Conservation (phyloP, 2,888 invertebrate genomes). For the Melipona beecheii region DNA sequence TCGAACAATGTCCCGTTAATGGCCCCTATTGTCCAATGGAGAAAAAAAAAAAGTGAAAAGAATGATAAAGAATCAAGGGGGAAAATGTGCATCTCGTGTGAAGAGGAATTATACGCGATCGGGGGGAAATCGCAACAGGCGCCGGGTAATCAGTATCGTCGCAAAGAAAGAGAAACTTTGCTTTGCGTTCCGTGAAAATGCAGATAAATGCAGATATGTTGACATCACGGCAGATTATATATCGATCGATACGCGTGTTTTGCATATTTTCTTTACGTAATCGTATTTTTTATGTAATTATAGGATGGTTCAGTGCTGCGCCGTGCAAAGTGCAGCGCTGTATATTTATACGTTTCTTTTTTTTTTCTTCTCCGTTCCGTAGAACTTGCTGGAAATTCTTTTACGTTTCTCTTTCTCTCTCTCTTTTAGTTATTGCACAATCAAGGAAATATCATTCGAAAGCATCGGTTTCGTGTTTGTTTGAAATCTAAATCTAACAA, state of each 20-base stretch:
- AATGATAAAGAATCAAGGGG: neutral
- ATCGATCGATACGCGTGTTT: neutral
- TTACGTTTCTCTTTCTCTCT: neutral
- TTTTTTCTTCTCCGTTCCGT: neutral
- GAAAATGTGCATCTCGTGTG: neutral
- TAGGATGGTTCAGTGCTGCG: neutral
- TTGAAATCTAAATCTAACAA: neutral
- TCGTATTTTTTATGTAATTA: conserved; percentile 9
- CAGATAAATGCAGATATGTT: neutral
- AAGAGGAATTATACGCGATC: neutral
- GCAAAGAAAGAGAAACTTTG: neutral
- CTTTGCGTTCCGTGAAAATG: conserved; percentile 17
- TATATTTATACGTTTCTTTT: neutral
- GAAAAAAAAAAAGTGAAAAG: neutral
- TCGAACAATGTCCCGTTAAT: conserved; percentile 44
- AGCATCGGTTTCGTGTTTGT: neutral
- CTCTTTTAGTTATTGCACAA: neutral
- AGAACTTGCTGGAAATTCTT: neutral
- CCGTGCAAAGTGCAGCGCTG: neutral
- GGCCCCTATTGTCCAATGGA: conserved; percentile 17
- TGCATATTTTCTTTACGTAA: conserved; percentile 25
- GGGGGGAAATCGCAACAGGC: conserved; percentile 9
- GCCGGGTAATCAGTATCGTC: conserved; percentile 24
- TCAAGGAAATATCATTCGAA: neutral
- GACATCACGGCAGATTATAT: conserved; percentile 9